Percentiles rank a stretch among this genome's conserved stretches.
Conservation (phyloP, 2,888 invertebrate species). For the Dicroscelio sp. region DNA sequence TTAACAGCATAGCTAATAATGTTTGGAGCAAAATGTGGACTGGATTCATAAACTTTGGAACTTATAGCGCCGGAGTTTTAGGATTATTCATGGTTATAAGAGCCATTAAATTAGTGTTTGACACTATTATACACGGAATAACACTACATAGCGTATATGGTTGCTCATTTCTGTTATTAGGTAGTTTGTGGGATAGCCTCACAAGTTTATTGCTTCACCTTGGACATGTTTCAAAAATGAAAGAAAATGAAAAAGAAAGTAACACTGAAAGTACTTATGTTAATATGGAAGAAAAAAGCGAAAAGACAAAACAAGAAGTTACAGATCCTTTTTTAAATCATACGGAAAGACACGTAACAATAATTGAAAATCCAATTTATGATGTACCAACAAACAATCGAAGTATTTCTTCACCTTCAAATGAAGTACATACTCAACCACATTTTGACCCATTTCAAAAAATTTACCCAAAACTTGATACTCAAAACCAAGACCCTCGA, state of each 20-base stretch:
- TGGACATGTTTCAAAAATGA: neutral
- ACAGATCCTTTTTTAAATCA: too few species aligned
- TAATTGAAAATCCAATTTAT: too few species aligned
- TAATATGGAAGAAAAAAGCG: too few species aligned
- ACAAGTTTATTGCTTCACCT: neutral
- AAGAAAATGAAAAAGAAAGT: neutral
- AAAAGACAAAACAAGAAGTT: too few species aligned
- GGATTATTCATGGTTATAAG: neutral
- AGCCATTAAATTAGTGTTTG: slow-evolving; percentile 2
- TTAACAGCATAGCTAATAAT: neutral
- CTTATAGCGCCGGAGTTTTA: slow-evolving; percentile 56
- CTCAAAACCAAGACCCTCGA: too few species aligned
- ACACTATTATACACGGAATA: slow-evolving; percentile 4
- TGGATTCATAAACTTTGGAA: slow-evolving; percentile 53
- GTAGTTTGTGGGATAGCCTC: neutral
- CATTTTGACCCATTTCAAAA: too few species aligned
- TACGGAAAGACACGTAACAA: too few species aligned
- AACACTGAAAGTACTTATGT: too few species aligned
- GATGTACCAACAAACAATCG: too few species aligned
- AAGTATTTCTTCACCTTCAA: too few species aligned
- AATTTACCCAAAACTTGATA: too few species aligned
- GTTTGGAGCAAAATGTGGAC: slow-evolving; percentile 39
- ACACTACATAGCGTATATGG: slow-evolving; percentile 8
- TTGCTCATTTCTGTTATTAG: neutral
- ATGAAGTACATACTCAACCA: too few species aligned